Percentiles rank a stretch among this genome's conserved stretches.
Conservation (phyloP, 2,888 invertebrate species). For the Cylloceria caligata region DNA sequence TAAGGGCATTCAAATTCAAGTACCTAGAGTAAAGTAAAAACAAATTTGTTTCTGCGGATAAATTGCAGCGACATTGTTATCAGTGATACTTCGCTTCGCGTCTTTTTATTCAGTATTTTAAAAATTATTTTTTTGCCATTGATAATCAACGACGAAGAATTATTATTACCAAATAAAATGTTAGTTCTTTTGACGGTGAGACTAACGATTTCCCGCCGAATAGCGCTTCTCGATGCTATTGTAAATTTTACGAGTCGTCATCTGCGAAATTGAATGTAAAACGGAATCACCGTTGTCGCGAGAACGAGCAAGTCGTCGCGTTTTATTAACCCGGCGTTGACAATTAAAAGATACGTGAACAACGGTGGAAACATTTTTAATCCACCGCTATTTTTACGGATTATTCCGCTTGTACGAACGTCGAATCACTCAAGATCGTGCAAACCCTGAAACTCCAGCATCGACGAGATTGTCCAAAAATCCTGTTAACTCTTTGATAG, state of each 20-base stretch:
- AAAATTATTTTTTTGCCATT: constrained; percentile 3
- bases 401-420: constrained; percentile 35
- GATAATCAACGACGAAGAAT: constrained; percentile 21
- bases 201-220: constrained; percentile 7
- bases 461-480: constrained; percentile 6
- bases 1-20: constrained; percentile 65
- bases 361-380: background rate
- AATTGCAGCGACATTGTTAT: constrained; percentile 30
- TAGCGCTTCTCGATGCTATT: constrained; percentile 14
- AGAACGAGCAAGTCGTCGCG: background rate
- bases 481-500: constrained; percentile 19
- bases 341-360: background rate
- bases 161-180: constrained; percentile 48
- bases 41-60: constrained; percentile 16
- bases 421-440: constrained; percentile 20
- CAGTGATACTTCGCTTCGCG: constrained; percentile 55
- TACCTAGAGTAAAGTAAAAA: constrained; percentile 46
- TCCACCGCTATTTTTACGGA: constrained; percentile 28
- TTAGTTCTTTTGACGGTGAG: constrained; percentile 25
- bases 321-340: background rate
- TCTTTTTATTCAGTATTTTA: constrained; percentile 2
- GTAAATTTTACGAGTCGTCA: constrained; percentile 30
- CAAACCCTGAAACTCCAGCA: background rate
- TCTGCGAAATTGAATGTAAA: constrained; percentile 41
- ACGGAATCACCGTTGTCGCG: constrained; percentile 34